phyloP scores from a whole-genome alignment of 2,888 invertebrate genomes.

The Eilema caniola region DNA sequence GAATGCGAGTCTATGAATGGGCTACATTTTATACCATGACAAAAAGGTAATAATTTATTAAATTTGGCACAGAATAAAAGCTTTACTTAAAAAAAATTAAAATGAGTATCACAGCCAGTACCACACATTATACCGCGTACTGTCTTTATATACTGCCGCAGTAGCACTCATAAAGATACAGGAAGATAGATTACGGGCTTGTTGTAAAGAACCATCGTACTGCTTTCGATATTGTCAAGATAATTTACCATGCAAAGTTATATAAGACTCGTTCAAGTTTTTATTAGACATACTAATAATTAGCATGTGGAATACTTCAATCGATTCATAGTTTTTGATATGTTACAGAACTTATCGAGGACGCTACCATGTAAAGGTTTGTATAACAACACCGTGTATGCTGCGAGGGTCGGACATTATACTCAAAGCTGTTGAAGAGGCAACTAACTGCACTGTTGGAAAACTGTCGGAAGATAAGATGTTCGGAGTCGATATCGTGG shows the following conservation, averaged over 20 bases:
- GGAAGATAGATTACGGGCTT: too few relatives aligned
- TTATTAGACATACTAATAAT: too few relatives aligned
- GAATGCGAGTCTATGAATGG: constrained; percentile 78
- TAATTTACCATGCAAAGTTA: not conserved
- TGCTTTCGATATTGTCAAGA: not conserved
- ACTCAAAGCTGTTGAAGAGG: constrained; percentile 66
- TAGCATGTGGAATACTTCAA: not conserved
- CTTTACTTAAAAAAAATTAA: too few relatives aligned
- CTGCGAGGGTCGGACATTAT: constrained; percentile 73
- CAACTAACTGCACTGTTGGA: constrained; percentile 66
- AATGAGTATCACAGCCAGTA: too few relatives aligned
- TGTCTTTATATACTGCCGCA: too few relatives aligned
- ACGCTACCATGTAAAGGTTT: constrained; percentile 76
- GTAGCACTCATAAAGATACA: too few relatives aligned
- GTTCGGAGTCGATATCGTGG: constrained; percentile 76
- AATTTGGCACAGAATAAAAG: not conserved
- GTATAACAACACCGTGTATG: constrained; percentile 79
- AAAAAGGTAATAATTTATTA: constrained; percentile 62
- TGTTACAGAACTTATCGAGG: constrained; percentile 68
- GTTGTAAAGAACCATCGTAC: not conserved
- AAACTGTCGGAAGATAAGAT: constrained; percentile 66
- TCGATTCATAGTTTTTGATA: not conserved
- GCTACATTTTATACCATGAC: constrained; percentile 77
- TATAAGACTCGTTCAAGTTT: too few relatives aligned
- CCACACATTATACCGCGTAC: too few relatives aligned